These are phyloP conservation scores for Paedocypris micromegethes DNA, from an alignment of 2,797 vertebrate species.

Conservation along the genomic window DNA sequence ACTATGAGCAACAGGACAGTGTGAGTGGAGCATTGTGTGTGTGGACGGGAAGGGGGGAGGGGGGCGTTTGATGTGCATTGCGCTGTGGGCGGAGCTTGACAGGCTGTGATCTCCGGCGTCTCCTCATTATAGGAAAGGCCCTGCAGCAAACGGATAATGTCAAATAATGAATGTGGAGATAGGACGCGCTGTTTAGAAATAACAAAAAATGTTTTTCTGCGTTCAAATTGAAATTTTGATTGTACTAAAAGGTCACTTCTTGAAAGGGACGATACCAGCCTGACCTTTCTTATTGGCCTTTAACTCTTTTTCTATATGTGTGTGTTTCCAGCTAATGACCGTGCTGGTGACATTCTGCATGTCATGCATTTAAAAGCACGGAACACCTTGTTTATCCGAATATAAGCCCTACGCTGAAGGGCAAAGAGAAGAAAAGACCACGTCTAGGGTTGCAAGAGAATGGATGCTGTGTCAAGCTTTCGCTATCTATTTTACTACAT, in stretches of 20 bases:
- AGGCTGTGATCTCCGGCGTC: constrained; percentile 31
- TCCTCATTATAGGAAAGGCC: constrained; percentile 23
- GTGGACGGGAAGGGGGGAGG: neutral
- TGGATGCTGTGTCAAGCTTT: too few relatives aligned
- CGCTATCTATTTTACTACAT: too few relatives aligned
- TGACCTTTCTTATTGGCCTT: constrained; percentile 46
- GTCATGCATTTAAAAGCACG: constrained; percentile 14
- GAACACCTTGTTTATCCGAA: neutral
- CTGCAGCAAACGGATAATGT: constrained; percentile 25
- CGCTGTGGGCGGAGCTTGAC: constrained; percentile 27
- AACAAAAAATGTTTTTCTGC: constrained; percentile 35
- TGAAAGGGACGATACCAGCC: constrained; percentile 42
- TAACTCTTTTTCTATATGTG: constrained; percentile 30
- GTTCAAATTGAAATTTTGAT: constrained; percentile 40
- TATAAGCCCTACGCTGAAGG: too few relatives aligned
- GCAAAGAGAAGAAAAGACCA: too few relatives aligned
- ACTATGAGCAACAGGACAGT: constrained; percentile 21
- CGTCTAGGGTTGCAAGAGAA: too few relatives aligned
- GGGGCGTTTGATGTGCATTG: constrained; percentile 25
- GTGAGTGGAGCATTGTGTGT: constrained; percentile 20
- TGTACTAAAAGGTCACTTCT: constrained; percentile 46
- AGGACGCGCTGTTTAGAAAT: constrained; percentile 31
- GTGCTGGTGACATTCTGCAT: constrained; percentile 25
- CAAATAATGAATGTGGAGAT: constrained; percentile 38
- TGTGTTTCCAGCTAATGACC: constrained; percentile 34